These are phyloP conservation scores for Virgularia gustaviana DNA, from an alignment of 92 coral and sea anemone genomes.

Conservation along the genomic window DNA sequence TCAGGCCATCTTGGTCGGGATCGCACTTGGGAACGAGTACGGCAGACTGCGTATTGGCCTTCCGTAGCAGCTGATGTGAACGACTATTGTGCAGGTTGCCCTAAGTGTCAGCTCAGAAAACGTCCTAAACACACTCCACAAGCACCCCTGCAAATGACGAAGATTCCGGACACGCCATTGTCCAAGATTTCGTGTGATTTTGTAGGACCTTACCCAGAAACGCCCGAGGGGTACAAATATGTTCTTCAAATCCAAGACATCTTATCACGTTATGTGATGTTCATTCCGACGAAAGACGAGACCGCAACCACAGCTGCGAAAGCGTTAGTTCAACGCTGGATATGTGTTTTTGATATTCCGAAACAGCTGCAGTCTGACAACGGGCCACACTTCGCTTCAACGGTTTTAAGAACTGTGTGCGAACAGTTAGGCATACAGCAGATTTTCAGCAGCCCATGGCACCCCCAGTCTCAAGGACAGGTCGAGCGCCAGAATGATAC, in stretches of 20 bases:
- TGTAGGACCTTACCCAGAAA: slow-evolving; percentile 9
- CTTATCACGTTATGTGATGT: background rate
- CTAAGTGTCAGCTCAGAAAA: background rate
- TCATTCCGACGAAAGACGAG: background rate
- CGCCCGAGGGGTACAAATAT: slow-evolving; percentile 18
- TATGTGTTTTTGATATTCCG: background rate
- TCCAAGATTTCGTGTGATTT: slow-evolving; percentile 8
- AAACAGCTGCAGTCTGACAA: background rate
- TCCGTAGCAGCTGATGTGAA: slow-evolving; percentile 9
- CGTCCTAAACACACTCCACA: background rate
- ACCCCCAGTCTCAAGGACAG: background rate
- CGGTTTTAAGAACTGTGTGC: background rate
- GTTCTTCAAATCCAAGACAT: slow-evolving; percentile 4
- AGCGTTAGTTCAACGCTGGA: background rate
- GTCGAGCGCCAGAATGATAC: background rate
- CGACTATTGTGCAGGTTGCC: background rate
- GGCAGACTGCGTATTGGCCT: slow-evolving; percentile 3
- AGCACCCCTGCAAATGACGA: background rate
- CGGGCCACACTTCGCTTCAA: background rate
- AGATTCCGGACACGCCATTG: background rate
- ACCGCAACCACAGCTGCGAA: background rate
- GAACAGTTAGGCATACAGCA: background rate
- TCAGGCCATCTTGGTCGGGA: background rate
- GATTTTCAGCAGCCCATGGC: background rate
- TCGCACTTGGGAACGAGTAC: slow-evolving; percentile 21